Evolutionary conservation across 2,888 invertebrate species (phyloP), one percentile per base, ranked within the genome.

Genomic region (Stenichneumon culpator): DNA sequence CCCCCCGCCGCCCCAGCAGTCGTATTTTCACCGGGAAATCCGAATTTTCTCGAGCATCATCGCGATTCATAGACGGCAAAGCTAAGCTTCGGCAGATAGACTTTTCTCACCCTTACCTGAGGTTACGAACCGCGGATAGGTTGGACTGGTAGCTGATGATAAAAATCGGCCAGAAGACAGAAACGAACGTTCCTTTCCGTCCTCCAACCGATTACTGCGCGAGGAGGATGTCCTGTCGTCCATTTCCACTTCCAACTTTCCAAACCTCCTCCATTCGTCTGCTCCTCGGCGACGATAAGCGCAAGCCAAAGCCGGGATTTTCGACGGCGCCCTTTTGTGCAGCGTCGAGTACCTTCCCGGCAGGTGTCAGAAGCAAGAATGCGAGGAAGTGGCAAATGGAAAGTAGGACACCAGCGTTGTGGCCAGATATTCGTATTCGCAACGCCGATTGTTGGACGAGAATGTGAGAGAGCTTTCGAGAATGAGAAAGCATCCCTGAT

Each of bases 1-100:
- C 67, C n/a, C 16, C 16, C 32, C 22, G 22, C 54, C 11, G 75
- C 69, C 11, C 54, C 25, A n/a, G 39, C 63, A 57, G 72, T 47
- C 44, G 72, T 65, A 82, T 67, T 67, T 57, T 50, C 68, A 87
- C 77, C 68, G 69, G 68, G 82, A 84, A 86, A 86, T 83, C 84
- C 88, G 79, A 75, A 86, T 87, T 89, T 89, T 87, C 84, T 68
- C 82, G 82, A 69, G 69, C 80, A 65, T 28, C 74, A 79, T 86
- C 78, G 44, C 82, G 73, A 68, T 79, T 83, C 68, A 73, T 68
- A 54, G 47, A 65, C 60, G 70, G 28, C 52, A 16, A 75, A 69
- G 47, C 44, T 69, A 60, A 60, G 70, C 65, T 67, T 57, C 36
- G 16, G 69, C n/a, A 78, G 77, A 82, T 44, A 52, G 63, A 65